Evolutionary conservation across 1,140 invertebrate species (phyloP).

Genomic region (Aphidius ervi): DNA sequence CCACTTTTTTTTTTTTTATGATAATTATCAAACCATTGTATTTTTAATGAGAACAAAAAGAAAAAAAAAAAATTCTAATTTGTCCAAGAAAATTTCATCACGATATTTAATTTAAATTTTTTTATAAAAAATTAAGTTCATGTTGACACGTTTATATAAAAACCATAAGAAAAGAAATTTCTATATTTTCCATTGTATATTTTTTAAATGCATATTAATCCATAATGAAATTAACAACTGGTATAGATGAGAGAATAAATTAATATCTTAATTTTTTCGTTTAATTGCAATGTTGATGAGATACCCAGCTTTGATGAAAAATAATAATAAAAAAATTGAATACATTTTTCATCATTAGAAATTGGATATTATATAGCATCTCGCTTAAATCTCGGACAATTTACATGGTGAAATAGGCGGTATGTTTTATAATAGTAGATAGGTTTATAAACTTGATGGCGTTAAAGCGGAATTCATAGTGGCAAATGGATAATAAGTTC

Average conservation of each 20-base stretch:
- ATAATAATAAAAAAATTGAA: slow-evolving; percentile 6
- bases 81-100: too few species aligned
- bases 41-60: too few species aligned
- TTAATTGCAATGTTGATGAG: slow-evolving; percentile 22
- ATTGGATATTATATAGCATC: slow-evolving; percentile 43
- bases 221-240: background rate
- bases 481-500: slow-evolving; percentile 16
- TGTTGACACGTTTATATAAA: too few species aligned
- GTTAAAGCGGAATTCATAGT: slow-evolving; percentile 10
- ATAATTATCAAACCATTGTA: too few species aligned
- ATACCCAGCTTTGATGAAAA: slow-evolving; percentile 26
- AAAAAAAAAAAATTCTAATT: too few species aligned
- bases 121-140: too few species aligned
- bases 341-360: slow-evolving; percentile 40
- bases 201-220: too few species aligned
- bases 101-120: too few species aligned
- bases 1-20: too few species aligned
- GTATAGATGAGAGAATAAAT: too few species aligned
- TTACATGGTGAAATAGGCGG: slow-evolving; percentile 32
- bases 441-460: background rate
- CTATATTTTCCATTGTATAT: too few species aligned
- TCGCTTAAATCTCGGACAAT: slow-evolving; percentile 34
- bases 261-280: slow-evolving; percentile 32
- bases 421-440: slow-evolving; percentile 26
- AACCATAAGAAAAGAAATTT: too few species aligned